Conservation (phyloP, 2,888 invertebrate genomes). For the Dione juno region DNA sequence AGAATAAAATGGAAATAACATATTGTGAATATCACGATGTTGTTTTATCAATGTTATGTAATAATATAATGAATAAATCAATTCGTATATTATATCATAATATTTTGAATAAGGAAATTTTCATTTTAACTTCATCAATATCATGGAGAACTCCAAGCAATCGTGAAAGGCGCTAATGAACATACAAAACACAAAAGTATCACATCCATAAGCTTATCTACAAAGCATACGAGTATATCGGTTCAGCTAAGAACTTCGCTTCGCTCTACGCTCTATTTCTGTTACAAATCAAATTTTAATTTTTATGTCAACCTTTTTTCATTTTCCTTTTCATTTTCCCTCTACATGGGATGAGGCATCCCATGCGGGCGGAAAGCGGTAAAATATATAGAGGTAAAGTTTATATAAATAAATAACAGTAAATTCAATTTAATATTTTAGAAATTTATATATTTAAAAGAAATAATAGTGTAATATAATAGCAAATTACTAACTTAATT, state of each 20-base stretch:
- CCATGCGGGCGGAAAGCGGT: too few species aligned
- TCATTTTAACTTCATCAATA: neutral
- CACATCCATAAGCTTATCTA: constrained; percentile 8
- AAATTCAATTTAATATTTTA: neutral
- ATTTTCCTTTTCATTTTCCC: neutral
- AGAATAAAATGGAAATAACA: too few species aligned
- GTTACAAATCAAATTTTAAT: constrained; percentile 15
- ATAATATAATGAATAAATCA: too few species aligned
- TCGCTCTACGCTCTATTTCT: constrained; percentile 1
- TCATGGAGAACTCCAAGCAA: neutral
- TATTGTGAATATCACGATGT: too few species aligned
- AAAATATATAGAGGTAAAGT: too few species aligned
- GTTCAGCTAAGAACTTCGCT: constrained; percentile 9
- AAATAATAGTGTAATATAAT: neutral
- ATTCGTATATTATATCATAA: too few species aligned
- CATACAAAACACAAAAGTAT: constrained; percentile 15
- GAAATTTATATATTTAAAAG: neutral
- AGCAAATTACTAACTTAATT: constrained; percentile 14
- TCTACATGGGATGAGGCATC: too few species aligned
- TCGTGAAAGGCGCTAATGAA: constrained; percentile 26
- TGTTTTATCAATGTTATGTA: too few species aligned
- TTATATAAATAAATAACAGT: neutral
- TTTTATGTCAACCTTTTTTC: constrained; percentile 1
- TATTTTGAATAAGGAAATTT: neutral
- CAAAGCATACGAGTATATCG: constrained; percentile 22